Evolutionary conservation across 2,113 vertebrate genomes (phyloP).

Genomic region (Propithecus coquereli): DNA sequence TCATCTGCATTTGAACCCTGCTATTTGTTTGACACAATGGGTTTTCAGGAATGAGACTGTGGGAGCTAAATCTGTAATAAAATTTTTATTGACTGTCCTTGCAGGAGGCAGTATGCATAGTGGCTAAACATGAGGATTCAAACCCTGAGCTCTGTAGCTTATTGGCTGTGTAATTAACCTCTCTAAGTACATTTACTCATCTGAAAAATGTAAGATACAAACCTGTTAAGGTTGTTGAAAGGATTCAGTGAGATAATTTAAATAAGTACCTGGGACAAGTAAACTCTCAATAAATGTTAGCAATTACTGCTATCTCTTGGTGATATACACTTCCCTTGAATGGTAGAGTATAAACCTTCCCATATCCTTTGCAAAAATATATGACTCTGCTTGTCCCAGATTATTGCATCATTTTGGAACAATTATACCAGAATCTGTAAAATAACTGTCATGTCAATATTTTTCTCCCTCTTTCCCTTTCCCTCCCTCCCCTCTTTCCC

Average conservation of each 20-base stretch:
- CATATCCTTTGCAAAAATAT: neutral
- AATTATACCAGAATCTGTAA: neutral
- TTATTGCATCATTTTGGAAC: neutral
- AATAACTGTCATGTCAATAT: neutral
- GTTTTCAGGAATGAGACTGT: constrained; percentile 26
- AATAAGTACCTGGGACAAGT: neutral
- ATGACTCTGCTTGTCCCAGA: neutral
- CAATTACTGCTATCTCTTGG: neutral
- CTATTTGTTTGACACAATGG: constrained; percentile 56
- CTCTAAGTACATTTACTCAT: constrained; percentile 23
- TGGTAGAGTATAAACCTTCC: neutral
- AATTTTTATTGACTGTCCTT: constrained; percentile 29
- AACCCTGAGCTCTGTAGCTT: neutral
- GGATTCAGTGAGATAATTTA: constrained; percentile 7
- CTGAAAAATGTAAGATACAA: constrained; percentile 12
- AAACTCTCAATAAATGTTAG: neutral
- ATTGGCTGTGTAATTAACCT: neutral
- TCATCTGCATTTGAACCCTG: constrained; percentile 39
- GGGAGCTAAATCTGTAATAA: constrained; percentile 49
- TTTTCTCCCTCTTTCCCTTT: neutral
- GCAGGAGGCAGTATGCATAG: neutral
- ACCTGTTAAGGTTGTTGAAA: neutral
- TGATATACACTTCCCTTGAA: neutral
- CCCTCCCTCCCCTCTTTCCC: rapidly evolving
- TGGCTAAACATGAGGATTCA: neutral